Evolutionary conservation across 2,888 invertebrate genomes (phyloP).

Genomic region (Drosophila robusta): DNA sequence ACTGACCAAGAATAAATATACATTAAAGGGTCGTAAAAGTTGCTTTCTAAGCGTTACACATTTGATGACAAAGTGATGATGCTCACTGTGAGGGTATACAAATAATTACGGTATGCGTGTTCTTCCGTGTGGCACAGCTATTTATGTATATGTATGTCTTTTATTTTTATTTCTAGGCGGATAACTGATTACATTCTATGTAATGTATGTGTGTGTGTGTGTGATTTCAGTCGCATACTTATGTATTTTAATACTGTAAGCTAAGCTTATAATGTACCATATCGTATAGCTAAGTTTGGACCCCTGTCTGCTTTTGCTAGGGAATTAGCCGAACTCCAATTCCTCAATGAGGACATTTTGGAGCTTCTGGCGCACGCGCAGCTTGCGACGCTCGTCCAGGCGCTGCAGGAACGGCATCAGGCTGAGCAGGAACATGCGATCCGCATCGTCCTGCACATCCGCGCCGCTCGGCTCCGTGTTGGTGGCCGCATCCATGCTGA

Average conservation of each 20-base stretch:
- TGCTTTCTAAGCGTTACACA: not conserved
- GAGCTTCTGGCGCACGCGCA: constrained; percentile 76
- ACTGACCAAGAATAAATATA: too few species aligned
- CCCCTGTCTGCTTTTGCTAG: not conserved
- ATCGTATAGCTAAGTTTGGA: constrained; percentile 10
- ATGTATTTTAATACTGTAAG: constrained; percentile 68
- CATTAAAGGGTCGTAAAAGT: too few species aligned
- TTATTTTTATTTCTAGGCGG: constrained; percentile 13
- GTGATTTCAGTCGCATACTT: constrained; percentile 62
- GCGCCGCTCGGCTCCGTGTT: constrained; percentile 58
- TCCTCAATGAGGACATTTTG: constrained; percentile 79
- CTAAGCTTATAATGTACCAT: constrained; percentile 66
- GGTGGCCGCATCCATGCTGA: constrained; percentile 63
- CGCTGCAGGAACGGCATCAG: constrained; percentile 76
- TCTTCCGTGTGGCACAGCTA: constrained; percentile 21
- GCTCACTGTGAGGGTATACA: not conserved
- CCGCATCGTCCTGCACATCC: constrained; percentile 66
- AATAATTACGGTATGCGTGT: constrained; percentile 43
- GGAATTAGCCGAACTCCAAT: constrained; percentile 69
- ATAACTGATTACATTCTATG: constrained; percentile 65
- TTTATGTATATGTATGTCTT: constrained; percentile 10
- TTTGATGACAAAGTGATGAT: not conserved
- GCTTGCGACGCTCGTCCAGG: constrained; percentile 71
- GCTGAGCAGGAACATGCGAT: constrained; percentile 79
- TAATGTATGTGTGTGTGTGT: constrained; percentile 24